Evolutionary conservation across 2,113 vertebrate genomes (phyloP).

Genomic region (Alexandromys fortis): DNA sequence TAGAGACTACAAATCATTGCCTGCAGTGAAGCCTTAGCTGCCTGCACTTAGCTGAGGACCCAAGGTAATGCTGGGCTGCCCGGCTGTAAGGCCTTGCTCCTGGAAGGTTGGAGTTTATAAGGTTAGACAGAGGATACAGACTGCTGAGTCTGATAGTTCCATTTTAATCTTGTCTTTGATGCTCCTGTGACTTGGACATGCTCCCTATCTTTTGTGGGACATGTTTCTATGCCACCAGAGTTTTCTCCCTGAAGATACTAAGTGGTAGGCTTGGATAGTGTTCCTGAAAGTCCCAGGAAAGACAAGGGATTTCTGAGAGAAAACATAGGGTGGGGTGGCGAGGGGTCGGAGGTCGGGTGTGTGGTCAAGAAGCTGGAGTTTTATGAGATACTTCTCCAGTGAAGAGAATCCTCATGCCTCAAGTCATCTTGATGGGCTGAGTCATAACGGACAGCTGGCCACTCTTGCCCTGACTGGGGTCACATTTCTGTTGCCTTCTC

Average conservation of each 20-base stretch:
- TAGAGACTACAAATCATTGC: neutral
- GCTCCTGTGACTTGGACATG: neutral
- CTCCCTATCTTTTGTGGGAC: neutral
- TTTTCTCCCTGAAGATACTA: neutral
- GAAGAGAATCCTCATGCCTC: neutral
- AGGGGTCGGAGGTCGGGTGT: neutral
- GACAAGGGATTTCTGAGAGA: neutral
- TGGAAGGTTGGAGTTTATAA: neutral
- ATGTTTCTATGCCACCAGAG: neutral
- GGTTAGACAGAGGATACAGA: neutral
- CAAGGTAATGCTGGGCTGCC: neutral
- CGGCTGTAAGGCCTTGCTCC: neutral
- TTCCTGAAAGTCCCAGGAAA: neutral
- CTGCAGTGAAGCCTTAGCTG: too few relatives aligned
- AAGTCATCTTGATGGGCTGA: neutral
- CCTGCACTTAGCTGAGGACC: neutral
- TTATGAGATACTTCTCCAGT: neutral
- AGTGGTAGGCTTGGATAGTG: neutral
- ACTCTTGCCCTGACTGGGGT: neutral
- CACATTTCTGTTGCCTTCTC: neutral
- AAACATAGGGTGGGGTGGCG: neutral
- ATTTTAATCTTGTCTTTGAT: neutral
- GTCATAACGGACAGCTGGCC: neutral
- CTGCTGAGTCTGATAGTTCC: neutral
- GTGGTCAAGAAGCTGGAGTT: neutral